These are phyloP conservation scores for Gymnopithys bicolor DNA, from an alignment of 2,797 vertebrate genomes.

Conservation along the genomic window DNA sequence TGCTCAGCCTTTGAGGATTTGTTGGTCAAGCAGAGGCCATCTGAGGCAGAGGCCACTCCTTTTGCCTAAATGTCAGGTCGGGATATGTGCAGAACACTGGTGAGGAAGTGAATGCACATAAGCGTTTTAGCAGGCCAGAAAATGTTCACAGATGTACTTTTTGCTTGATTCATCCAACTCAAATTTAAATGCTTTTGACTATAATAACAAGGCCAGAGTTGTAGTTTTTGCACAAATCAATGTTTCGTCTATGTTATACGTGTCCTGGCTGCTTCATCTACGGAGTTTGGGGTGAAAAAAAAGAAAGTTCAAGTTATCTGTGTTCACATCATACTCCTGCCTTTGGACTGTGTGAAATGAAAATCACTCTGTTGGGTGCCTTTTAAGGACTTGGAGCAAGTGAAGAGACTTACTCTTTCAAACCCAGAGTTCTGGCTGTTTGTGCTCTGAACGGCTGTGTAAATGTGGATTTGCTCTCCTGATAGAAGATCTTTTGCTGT, in stretches of 20 bases:
- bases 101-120: neutral
- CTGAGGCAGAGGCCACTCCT: neutral
- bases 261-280: constrained; percentile 19
- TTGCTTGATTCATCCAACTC: neutral
- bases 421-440: neutral
- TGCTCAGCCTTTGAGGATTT: neutral
- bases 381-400: neutral
- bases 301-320: neutral
- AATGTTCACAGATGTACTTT: constrained; percentile 55
- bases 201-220: neutral
- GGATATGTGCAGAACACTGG: neutral
- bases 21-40: neutral
- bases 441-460: neutral
- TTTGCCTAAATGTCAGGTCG: neutral
- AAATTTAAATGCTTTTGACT: constrained; percentile 54
- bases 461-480: neutral
- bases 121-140: neutral
- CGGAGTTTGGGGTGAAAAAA: neutral
- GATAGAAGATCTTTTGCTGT: neutral
- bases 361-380: neutral
- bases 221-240: neutral
- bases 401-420: neutral
- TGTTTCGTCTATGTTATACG: neutral
- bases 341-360: neutral
- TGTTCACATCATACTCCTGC: neutral